A percentile compares a stretch with the other conserved stretches of the same genome.
phyloP scores from a whole-genome alignment of 2,888 invertebrate genomes.

The Schrankia costaestrigalis region DNA sequence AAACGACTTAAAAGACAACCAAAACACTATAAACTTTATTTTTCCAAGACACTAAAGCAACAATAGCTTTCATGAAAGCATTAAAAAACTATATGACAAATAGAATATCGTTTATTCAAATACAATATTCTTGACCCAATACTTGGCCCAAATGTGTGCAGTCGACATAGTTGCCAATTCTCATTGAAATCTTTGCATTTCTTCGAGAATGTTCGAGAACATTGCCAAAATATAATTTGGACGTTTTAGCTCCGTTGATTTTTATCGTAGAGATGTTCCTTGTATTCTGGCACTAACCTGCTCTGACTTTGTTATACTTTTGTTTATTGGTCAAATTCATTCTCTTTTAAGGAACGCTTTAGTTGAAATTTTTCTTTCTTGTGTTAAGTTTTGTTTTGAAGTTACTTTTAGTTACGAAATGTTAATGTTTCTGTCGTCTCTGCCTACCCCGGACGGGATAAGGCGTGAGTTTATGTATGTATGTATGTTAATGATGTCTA shows the following conservation, averaged over 20 bases:
- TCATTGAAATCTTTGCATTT: conserved; percentile 31
- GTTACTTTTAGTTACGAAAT: no score
- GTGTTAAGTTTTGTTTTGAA: no score
- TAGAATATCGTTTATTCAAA: conserved; percentile 10
- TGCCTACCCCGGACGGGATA: no score
- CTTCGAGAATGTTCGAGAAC: conserved; percentile 12
- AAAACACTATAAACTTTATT: no score
- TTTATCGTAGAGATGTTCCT: conserved; percentile 33
- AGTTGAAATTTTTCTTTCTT: neutral
- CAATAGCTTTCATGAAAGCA: no score
- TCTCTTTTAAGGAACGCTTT: neutral
- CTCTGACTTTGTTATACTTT: conserved; percentile 24
- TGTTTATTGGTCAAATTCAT: conserved; percentile 19
- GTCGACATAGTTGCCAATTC: conserved; percentile 29
- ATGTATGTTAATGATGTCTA: no score
- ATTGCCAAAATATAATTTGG: conserved; percentile 39
- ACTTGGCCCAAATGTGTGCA: conserved; percentile 26
- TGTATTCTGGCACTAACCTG: conserved; percentile 26
- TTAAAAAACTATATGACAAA: no score
- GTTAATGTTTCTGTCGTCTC: no score
- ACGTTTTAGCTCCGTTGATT: conserved; percentile 38
- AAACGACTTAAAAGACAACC: no score
- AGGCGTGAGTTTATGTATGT: no score
- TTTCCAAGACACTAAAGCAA: no score
- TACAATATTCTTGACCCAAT: conserved; percentile 25